phyloP scores from a whole-genome alignment of 1,140 invertebrate genomes.

The Dysdera silvatica region DNA sequence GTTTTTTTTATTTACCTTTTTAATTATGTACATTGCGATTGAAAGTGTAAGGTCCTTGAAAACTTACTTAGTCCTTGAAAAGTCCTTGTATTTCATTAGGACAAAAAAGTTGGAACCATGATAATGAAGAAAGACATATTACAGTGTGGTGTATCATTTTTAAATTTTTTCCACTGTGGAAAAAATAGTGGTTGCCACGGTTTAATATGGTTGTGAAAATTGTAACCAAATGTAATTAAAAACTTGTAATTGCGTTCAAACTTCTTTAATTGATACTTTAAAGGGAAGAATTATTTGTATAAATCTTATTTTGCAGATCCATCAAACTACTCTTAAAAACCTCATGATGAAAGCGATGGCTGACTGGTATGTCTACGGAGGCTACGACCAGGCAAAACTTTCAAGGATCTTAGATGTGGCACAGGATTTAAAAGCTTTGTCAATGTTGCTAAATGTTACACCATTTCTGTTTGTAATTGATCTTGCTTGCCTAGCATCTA shows the following conservation, averaged over 20 bases:
- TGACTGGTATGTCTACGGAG: conserved; percentile 78
- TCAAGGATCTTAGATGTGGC: conserved; percentile 93
- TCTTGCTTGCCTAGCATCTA: conserved; percentile 88
- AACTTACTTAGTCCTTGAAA: too few relatives aligned
- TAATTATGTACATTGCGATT: too few relatives aligned
- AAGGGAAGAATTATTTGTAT: not conserved
- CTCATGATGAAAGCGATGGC: conserved; percentile 95
- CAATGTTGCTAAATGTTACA: conserved; percentile 81
- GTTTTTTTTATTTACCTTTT: too few relatives aligned
- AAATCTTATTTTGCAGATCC: conserved; percentile 37
- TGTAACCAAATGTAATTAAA: too few relatives aligned
- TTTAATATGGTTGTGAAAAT: too few relatives aligned
- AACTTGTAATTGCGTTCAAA: conserved; percentile 3
- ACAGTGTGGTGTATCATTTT: too few relatives aligned
- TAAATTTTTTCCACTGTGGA: too few relatives aligned
- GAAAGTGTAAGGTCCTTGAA: too few relatives aligned
- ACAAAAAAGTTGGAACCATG: too few relatives aligned
- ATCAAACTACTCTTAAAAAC: conserved; percentile 51
- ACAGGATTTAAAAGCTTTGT: conserved; percentile 91
- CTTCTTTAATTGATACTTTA: not conserved
- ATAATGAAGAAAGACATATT: too few relatives aligned
- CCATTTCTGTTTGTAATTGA: conserved; percentile 96
- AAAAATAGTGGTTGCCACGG: too few relatives aligned
- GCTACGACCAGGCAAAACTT: conserved; percentile 77
- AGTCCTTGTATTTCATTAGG: too few relatives aligned